A percentile compares a stretch with the other conserved stretches of the same genome.
These are phyloP conservation scores for Serranus cabrilla DNA, from an alignment of 2,797 vertebrate species.

Conservation along the genomic window DNA sequence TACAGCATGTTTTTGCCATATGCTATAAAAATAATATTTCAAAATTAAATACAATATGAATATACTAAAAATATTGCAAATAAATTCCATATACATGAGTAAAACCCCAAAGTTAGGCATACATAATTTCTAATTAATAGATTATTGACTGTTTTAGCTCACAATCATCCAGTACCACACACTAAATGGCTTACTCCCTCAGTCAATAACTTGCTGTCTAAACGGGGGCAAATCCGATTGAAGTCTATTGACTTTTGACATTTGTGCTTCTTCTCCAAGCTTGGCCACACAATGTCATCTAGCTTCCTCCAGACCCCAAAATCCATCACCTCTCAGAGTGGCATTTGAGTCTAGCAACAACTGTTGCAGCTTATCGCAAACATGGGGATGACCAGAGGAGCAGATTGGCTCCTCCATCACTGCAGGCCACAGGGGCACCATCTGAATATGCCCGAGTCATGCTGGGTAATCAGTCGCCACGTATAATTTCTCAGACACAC, in stretches of 20 bases:
- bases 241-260: constrained; percentile 60
- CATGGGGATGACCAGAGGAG: constrained; percentile 54
- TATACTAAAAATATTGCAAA: constrained; percentile 1
- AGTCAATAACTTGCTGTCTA: constrained; percentile 39
- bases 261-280: constrained; percentile 43
- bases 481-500: constrained; percentile 15
- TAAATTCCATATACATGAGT: neutral
- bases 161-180: constrained; percentile 24
- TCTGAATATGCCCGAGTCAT: constrained; percentile 38
- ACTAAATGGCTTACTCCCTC: constrained; percentile 26
- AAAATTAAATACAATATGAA: neutral
- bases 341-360: constrained; percentile 53
- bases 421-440: constrained; percentile 41
- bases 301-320: constrained; percentile 41
- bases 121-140: constrained; percentile 27
- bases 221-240: constrained; percentile 24
- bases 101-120: neutral
- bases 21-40: constrained; percentile 6
- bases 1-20: constrained; percentile 1
- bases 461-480: constrained; percentile 44
- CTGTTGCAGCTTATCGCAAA: constrained; percentile 65
- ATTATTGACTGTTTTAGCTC: constrained; percentile 37
- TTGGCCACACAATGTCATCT: constrained; percentile 46
- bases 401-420: constrained; percentile 64
- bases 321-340: constrained; percentile 64